Conservation (phyloP, 2,113 vertebrate species). For the Lepisosteus osseus region DNA sequence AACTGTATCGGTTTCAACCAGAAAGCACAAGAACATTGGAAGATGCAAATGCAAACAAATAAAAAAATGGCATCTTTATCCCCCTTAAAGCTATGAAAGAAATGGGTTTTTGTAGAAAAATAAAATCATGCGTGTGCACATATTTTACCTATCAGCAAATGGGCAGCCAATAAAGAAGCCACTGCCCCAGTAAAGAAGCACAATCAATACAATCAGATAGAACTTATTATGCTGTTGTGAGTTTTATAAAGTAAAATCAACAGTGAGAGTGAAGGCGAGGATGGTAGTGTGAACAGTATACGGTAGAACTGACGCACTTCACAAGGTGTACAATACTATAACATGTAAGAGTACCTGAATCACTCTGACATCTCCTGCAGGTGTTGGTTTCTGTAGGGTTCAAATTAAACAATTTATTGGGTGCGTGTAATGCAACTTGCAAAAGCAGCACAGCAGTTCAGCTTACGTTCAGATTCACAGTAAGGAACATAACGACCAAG, state of each 20-base stretch:
- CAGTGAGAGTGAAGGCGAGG: conserved; percentile 31
- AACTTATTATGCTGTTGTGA: neutral
- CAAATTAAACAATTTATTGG: conserved; percentile 47
- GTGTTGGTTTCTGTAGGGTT: conserved; percentile 81
- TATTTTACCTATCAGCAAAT: conserved; percentile 62
- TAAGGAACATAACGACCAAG: conserved; percentile 29
- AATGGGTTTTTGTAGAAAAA: conserved; percentile 25
- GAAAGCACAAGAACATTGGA: neutral
- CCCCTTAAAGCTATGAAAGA: conserved; percentile 22
- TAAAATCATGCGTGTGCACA: conserved; percentile 57
- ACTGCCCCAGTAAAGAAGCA: conserved; percentile 27
- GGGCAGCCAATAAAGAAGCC: conserved; percentile 64
- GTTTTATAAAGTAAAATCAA: conserved; percentile 29
- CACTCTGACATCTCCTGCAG: conserved; percentile 83
- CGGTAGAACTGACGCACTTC: conserved; percentile 11
- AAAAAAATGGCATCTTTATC: neutral
- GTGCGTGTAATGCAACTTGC: conserved; percentile 5
- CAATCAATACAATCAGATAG: conserved; percentile 29
- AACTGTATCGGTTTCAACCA: neutral
- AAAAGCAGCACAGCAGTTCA: neutral
- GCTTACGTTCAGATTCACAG: neutral
- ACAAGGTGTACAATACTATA: conserved; percentile 28
- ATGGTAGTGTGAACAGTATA: conserved; percentile 47
- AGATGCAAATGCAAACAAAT: neutral
- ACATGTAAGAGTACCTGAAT: conserved; percentile 69